Percentiles rank a stretch among this genome's conserved stretches.
Evolutionary conservation across 2,113 vertebrate species (phyloP).

Genomic region (Notarius lentiginosus): DNA sequence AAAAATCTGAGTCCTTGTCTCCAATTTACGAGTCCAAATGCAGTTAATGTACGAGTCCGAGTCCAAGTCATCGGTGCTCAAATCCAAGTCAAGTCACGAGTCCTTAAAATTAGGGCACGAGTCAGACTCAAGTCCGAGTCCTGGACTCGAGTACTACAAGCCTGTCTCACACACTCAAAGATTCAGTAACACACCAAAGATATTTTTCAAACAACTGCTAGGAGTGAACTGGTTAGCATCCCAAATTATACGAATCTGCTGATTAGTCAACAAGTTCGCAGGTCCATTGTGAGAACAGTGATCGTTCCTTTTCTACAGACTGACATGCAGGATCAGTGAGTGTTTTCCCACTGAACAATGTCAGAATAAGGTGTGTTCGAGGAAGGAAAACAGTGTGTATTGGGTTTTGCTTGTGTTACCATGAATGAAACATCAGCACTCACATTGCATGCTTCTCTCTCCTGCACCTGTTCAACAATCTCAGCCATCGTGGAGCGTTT

Average conservation of each 20-base stretch:
- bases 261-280: not conserved
- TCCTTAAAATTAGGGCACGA: too few relatives aligned
- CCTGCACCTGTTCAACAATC: constrained; percentile 91
- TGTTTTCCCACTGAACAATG: not conserved
- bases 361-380: not conserved
- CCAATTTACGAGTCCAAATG: too few relatives aligned
- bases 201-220: not conserved
- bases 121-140: too few relatives aligned
- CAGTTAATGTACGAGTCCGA: too few relatives aligned
- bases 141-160: too few relatives aligned
- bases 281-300: not conserved
- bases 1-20: too few relatives aligned
- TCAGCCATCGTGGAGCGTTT: constrained; percentile 89
- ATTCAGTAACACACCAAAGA: not conserved
- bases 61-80: too few relatives aligned
- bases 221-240: not conserved
- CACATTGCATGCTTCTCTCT: constrained; percentile 81
- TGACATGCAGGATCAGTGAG: not conserved
- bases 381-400: not conserved
- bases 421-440: constrained; percentile 42
- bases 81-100: too few relatives aligned
- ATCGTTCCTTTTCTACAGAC: not conserved
- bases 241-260: not conserved
- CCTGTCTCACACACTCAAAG: not conserved
- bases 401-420: not conserved